Evolutionary conservation across 1,140 invertebrate genomes (phyloP).

Genomic region (Brachionus asplanchnoidis): DNA sequence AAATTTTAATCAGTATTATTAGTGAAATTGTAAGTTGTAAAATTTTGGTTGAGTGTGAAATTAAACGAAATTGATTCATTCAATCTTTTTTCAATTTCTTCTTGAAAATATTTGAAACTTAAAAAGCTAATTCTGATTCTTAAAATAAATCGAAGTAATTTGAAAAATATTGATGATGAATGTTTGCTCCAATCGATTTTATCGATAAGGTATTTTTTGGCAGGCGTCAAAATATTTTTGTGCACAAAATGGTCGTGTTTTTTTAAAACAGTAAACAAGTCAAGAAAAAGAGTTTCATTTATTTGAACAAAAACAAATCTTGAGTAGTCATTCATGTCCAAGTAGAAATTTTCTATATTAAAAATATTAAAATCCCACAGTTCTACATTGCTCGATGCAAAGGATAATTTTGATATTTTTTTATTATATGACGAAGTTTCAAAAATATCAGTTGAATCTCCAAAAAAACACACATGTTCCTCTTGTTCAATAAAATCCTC

Average conservation of each 20-base stretch:
- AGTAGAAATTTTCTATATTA: neutral
- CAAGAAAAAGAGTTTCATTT: neutral
- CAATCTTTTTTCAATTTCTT: neutral
- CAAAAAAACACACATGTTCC: neutral
- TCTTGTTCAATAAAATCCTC: neutral
- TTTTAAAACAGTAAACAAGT: neutral
- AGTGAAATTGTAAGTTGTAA: neutral
- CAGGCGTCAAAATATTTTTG: neutral
- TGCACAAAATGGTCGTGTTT: neutral
- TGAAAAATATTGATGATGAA: neutral
- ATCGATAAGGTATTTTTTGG: neutral
- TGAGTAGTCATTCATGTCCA: neutral
- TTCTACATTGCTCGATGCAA: neutral
- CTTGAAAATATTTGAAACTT: neutral
- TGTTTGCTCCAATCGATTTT: neutral
- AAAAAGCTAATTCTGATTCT: neutral
- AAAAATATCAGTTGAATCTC: neutral
- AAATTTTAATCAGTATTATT: neutral
- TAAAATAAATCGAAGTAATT: neutral
- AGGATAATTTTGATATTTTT: neutral
- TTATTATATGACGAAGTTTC: neutral
- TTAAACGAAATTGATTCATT: neutral
- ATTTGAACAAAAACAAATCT: neutral
- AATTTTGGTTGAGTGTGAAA: neutral
- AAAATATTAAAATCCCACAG: neutral